A percentile compares a stretch with the other conserved stretches of the same genome.
These are phyloP conservation scores for Colletes gigas DNA, from an alignment of 1,140 invertebrate genomes.

Conservation along the genomic window DNA sequence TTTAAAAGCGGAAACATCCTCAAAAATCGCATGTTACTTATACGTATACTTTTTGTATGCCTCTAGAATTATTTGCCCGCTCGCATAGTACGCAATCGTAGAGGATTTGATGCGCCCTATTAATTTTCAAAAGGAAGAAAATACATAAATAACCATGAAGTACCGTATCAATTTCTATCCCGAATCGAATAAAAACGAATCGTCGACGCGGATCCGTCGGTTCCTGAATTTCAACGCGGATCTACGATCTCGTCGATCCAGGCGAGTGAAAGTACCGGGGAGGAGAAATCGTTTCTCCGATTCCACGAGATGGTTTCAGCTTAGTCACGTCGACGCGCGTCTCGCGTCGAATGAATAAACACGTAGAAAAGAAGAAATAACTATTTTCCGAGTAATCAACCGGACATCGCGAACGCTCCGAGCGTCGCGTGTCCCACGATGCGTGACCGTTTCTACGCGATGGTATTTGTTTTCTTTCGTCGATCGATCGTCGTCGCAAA, in stretches of 20 bases:
- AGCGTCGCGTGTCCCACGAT: background rate
- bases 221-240: constrained; percentile 22
- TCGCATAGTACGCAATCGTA: too few species aligned
- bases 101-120: too few species aligned
- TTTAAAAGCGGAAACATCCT: too few species aligned
- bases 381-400: constrained; percentile 10
- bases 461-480: constrained; percentile 13
- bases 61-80: too few species aligned
- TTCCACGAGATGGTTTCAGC: constrained; percentile 13
- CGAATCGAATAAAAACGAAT: too few species aligned
- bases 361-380: background rate
- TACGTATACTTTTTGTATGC: too few species aligned
- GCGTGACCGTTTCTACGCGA: constrained; percentile 1
- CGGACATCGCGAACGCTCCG: background rate
- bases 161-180: too few species aligned
- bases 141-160: too few species aligned
- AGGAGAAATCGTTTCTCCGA: constrained; percentile 42
- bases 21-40: too few species aligned
- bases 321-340: background rate
- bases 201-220: background rate
- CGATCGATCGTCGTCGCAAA: background rate
- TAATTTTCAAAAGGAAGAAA: too few species aligned
- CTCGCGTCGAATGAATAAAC: background rate
- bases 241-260: background rate
- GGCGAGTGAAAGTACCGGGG: constrained; percentile 46